Evolutionary conservation across 2,113 vertebrate genomes (phyloP).

Genomic region (Carassius gibelio): DNA sequence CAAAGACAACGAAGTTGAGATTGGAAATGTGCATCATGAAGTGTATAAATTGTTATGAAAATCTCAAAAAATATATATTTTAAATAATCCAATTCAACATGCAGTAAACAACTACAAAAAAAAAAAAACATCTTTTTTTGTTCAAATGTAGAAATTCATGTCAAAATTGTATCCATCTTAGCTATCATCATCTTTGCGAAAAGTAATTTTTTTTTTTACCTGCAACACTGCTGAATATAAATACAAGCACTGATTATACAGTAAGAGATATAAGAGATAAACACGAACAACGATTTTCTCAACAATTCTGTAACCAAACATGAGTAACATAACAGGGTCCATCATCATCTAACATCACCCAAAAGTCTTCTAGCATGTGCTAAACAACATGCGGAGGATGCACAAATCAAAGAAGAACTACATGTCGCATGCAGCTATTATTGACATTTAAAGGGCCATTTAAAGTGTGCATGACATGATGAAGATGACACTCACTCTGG

Average conservation of each 20-base stretch:
- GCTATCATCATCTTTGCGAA: too few relatives aligned
- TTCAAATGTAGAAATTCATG: too few relatives aligned
- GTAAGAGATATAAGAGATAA: conserved; percentile 15
- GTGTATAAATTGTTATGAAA: neutral
- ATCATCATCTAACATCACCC: conserved; percentile 56
- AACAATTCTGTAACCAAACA: conserved; percentile 54
- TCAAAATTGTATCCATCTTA: too few relatives aligned
- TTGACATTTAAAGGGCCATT: neutral
- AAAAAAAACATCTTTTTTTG: too few relatives aligned
- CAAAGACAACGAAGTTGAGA: neutral
- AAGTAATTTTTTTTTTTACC: neutral
- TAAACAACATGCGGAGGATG: conserved; percentile 43
- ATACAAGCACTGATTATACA: conserved; percentile 21
- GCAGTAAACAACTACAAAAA: neutral
- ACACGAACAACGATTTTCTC: neutral
- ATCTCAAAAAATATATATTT: neutral
- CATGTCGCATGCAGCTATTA: neutral
- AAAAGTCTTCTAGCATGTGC: conserved; percentile 49
- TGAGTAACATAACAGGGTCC: conserved; percentile 51
- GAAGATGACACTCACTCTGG: conserved; percentile 48
- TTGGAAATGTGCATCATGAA: neutral
- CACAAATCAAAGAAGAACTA: neutral
- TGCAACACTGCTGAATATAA: conserved; percentile 8
- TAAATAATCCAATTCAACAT: neutral
- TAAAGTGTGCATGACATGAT: neutral